phyloP scores from a whole-genome alignment of 2,797 vertebrate genomes.

The Microctenopoma lineatum region DNA sequence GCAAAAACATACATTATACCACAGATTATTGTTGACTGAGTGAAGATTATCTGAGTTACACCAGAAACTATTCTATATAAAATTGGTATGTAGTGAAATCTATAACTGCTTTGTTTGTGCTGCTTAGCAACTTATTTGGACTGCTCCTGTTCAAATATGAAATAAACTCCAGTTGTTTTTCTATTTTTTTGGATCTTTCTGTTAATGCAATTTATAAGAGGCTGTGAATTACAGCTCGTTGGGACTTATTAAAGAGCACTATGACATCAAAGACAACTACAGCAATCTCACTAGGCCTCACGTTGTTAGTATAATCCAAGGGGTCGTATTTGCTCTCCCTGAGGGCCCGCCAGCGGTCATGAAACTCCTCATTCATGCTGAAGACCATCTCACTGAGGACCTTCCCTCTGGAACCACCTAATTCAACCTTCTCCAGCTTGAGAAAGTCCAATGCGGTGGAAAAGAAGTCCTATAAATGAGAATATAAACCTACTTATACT shows the following conservation, averaged over 20 bases:
- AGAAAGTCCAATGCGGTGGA: conserved; percentile 81
- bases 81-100: conserved; percentile 56
- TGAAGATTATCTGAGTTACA: conserved; percentile 43
- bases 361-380: conserved; percentile 82
- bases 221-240: conserved; percentile 28
- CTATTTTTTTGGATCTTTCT: conserved; percentile 47
- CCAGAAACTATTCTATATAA: conserved; percentile 47
- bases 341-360: conserved; percentile 80
- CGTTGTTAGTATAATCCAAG: conserved; percentile 78
- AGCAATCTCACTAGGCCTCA: conserved; percentile 45
- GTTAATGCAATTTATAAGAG: conserved; percentile 40
- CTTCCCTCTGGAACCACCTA: conserved; percentile 80
- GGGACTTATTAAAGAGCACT: conserved; percentile 31
- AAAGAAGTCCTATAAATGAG: conserved; percentile 79
- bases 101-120: conserved; percentile 42
- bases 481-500: background rate
- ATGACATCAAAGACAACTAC: conserved; percentile 37
- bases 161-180: conserved; percentile 61
- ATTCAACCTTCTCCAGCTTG: conserved; percentile 83
- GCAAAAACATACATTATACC: conserved; percentile 33
- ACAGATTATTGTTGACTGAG: conserved; percentile 56
- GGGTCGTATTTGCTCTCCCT: conserved; percentile 85
- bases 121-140: conserved; percentile 65
- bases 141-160: conserved; percentile 64
- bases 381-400: conserved; percentile 80